phyloP scores from a whole-genome alignment of 2,888 invertebrate species.

The Mythimna ferrago region DNA sequence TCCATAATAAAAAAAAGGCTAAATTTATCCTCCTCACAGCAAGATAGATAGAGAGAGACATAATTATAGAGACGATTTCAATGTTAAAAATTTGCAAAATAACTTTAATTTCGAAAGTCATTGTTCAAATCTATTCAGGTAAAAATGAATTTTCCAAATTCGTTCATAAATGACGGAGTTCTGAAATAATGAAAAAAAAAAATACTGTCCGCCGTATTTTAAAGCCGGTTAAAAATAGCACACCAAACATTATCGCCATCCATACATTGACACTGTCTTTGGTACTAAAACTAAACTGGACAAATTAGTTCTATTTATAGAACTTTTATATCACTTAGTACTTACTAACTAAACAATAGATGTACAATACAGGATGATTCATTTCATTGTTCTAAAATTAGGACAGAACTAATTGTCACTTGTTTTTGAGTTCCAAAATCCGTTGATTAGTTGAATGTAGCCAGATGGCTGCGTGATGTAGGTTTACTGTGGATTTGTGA shows the following conservation, averaged over 20 bases:
- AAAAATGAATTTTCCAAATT: too few relatives aligned
- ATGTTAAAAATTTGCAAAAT: too few relatives aligned
- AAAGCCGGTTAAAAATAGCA: too few relatives aligned
- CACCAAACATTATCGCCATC: neutral
- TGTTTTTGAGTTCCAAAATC: conserved; percentile 58
- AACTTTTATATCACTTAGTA: conserved; percentile 49
- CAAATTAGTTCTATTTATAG: conserved; percentile 62
- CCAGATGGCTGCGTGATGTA: conserved; percentile 16
- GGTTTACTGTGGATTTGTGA: conserved; percentile 14
- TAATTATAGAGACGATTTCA: too few relatives aligned
- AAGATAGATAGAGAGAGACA: too few relatives aligned
- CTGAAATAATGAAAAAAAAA: too few relatives aligned
- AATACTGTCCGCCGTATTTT: too few relatives aligned
- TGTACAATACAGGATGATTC: conserved; percentile 54
- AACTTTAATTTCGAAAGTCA: too few relatives aligned
- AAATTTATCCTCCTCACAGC: neutral
- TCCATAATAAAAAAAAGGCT: neutral
- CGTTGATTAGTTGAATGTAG: conserved; percentile 38
- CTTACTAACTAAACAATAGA: conserved; percentile 55
- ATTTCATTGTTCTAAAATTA: conserved; percentile 65
- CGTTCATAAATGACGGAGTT: too few relatives aligned
- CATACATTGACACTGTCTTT: conserved; percentile 12
- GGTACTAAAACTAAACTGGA: conserved; percentile 39
- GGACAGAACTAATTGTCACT: conserved; percentile 53
- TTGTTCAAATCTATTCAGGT: too few relatives aligned